Evolutionary conservation across 2,888 invertebrate species (phyloP).

Genomic region (Amphipyra tragopoginis): DNA sequence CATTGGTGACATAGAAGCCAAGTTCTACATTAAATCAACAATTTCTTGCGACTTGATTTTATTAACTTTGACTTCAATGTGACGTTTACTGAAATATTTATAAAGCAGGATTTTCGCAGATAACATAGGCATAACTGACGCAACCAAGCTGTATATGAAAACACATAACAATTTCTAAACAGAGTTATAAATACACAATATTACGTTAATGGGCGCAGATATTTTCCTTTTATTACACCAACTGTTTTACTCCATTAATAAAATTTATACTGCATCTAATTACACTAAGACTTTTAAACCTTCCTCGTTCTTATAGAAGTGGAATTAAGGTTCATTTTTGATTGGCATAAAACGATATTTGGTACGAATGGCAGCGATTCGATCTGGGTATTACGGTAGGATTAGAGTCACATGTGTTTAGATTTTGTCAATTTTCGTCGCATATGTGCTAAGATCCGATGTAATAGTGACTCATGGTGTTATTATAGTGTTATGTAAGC

Average conservation of each 20-base stretch:
- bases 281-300: conserved; percentile 57
- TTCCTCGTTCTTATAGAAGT: conserved; percentile 45
- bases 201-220: conserved; percentile 58
- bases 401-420: conserved; percentile 74
- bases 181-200: conserved; percentile 55
- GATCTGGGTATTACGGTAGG: conserved; percentile 67
- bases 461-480: conserved; percentile 45
- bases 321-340: conserved; percentile 57
- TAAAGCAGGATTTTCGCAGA: no score
- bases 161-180: conserved; percentile 55
- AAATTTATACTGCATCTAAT: conserved; percentile 75
- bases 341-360: conserved; percentile 29
- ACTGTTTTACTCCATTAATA: conserved; percentile 73
- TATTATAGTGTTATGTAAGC: conserved; percentile 33
- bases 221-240: conserved; percentile 72
- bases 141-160: conserved; percentile 28
- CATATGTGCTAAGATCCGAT: conserved; percentile 55
- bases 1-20: not conserved
- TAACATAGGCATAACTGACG: no score
- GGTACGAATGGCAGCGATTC: conserved; percentile 63
- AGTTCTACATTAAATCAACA: no score
- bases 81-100: no score
- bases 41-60: no score
- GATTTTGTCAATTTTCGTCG: conserved; percentile 67
- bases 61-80: no score